Percentiles rank a stretch among this genome's conserved stretches.
These are phyloP conservation scores for Oligia fasciuncula DNA, from an alignment of 2,888 invertebrate genomes.

Conservation along the genomic window DNA sequence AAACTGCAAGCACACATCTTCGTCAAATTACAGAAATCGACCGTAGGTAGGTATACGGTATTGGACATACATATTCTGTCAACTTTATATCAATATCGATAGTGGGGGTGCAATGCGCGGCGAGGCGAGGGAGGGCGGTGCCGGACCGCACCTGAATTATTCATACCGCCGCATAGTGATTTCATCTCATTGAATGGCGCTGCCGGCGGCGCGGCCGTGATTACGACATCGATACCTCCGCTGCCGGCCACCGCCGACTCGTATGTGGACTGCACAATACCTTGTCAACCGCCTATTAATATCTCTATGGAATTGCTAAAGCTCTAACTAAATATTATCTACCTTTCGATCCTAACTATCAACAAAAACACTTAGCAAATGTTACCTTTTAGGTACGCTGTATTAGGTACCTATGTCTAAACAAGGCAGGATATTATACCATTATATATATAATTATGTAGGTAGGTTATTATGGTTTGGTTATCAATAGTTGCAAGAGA, in stretches of 20 bases:
- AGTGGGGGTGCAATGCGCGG: conserved; percentile 61
- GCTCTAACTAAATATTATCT: conserved; percentile 17
- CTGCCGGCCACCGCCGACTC: conserved; percentile 67
- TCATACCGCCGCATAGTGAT: conserved; percentile 89
- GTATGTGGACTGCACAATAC: conserved; percentile 77
- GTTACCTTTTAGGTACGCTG: neutral
- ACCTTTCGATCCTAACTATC: neutral
- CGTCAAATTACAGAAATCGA: conserved; percentile 38
- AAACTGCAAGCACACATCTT: conserved; percentile 25
- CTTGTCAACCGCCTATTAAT: conserved; percentile 79
- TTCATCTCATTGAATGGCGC: conserved; percentile 89
- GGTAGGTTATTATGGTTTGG: neutral
- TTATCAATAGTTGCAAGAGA: neutral
- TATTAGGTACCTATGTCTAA: neutral
- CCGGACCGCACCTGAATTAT: conserved; percentile 87
- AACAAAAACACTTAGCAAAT: neutral
- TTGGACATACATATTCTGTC: conserved; percentile 67
- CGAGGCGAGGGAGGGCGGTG: conserved; percentile 66
- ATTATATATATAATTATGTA: neutral
- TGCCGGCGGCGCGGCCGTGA: conserved; percentile 81
- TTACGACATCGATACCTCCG: conserved; percentile 88
- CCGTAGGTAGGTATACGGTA: conserved; percentile 3
- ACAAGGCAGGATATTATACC: neutral
- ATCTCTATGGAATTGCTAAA: conserved; percentile 40
- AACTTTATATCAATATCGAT: conserved; percentile 80